Evolutionary conservation across 2,797 vertebrate species (phyloP), one percentile per base, ranked within the genome.

Genomic region (Lepus townsendii): DNA sequence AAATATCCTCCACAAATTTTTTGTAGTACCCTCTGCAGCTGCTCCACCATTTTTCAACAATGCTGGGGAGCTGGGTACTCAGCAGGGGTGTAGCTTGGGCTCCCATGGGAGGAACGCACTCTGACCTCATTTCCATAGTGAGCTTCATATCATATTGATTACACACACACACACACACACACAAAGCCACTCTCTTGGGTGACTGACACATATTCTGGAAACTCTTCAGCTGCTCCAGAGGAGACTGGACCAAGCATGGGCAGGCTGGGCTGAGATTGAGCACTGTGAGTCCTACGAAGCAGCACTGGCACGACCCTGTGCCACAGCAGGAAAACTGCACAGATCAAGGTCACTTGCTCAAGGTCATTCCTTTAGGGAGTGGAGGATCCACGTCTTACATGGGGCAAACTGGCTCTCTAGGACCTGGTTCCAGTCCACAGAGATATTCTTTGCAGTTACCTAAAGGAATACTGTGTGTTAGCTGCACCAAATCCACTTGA

Each of bases 381-480:
- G 1, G 10, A 1, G 27, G 16, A 47, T 17, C 68, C 62, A 57
- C 17, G 69, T n/a, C 69, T 35, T 50, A 47, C 0, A 6, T 12
- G 0, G 24, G 20, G 62, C 42, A 24, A 50, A 14, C 20, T 50
- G 60, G 60, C 50, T 57, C 27, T 47, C 7, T 2, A 0, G 17
- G 17, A 12, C 75, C 27, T 69, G 12, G 42, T 3, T 52, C 42
- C 63, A 16, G 47, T 27, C 66, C 9, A 8, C 17, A 7, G 38
- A 0, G 7, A 5, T n/a, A 4, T 66, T n/a, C 27, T 22, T 26
- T 2, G 35, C 27, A 35, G 1, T 7, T 26, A 11, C 20, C 20
- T 65, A 24, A 47, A 11, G 9, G 16, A 62, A 32, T 7, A 50
- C 27, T 65, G 20, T 12, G 66, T 2, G 1, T 2, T 35, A 75